phyloP scores from a whole-genome alignment of 2,888 invertebrate genomes.

The Uropetala carovei region DNA sequence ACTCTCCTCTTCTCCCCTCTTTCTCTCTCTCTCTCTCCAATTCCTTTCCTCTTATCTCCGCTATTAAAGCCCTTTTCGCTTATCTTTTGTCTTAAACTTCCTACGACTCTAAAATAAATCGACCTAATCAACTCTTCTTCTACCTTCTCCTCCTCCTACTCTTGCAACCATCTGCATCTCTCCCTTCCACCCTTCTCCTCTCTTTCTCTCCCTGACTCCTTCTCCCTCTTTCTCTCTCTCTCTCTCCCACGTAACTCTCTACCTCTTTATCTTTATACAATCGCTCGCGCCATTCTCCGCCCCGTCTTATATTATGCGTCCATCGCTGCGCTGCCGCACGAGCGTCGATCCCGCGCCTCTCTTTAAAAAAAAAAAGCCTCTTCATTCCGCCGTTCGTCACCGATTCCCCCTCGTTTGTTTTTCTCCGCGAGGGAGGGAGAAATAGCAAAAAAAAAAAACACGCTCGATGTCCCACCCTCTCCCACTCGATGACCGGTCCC shows the following conservation, averaged over 20 bases:
- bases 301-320: too few species aligned
- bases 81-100: slow-evolving; percentile 32
- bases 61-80: slow-evolving; percentile 29
- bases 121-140: neutral
- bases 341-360: too few species aligned
- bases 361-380: too few species aligned
- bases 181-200: neutral
- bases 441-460: neutral
- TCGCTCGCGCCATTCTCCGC: too few species aligned
- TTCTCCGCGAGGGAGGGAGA: too few species aligned
- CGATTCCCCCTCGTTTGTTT: too few species aligned
- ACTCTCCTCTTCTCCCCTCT: neutral
- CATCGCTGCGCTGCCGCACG: too few species aligned
- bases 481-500: neutral
- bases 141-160: neutral
- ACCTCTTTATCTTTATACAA: neutral
- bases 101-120: neutral
- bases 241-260: neutral
- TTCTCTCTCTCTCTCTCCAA: neutral
- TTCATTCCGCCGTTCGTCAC: too few species aligned
- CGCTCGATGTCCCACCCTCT: neutral
- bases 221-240: neutral
- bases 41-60: neutral
- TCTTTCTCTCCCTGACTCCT: neutral
- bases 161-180: neutral